Evolutionary conservation across 1,140 invertebrate genomes (phyloP).

Genomic region (Gonatopus flavifemur): DNA sequence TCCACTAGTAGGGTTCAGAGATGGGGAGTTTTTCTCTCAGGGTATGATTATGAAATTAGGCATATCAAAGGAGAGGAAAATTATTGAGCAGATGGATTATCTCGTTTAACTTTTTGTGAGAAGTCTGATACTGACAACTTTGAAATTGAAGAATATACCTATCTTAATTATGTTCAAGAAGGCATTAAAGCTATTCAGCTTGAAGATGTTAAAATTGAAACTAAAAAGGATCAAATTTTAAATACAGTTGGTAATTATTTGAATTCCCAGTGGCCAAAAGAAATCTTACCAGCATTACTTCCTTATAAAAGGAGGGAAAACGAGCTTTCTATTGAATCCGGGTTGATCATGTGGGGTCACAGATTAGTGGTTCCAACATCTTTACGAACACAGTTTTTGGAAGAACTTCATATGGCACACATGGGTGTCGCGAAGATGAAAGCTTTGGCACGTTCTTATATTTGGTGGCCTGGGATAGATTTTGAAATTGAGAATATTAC

Average conservation of each 20-base stretch:
- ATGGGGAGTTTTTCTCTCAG: constrained; percentile 12
- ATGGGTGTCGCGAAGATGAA: too few relatives aligned
- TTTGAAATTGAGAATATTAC: too few relatives aligned
- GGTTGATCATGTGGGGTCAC: too few relatives aligned
- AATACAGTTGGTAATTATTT: neutral
- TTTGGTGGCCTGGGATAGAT: too few relatives aligned
- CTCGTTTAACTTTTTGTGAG: constrained; percentile 16
- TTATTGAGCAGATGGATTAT: constrained; percentile 43
- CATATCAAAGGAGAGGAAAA: constrained; percentile 36
- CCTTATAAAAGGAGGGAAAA: constrained; percentile 3
- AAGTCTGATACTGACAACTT: neutral
- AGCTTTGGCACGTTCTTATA: too few relatives aligned
- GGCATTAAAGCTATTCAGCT: neutral
- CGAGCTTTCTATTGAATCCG: constrained; percentile 17
- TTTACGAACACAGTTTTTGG: neutral
- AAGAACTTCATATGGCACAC: constrained; percentile 18
- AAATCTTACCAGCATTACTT: constrained; percentile 10
- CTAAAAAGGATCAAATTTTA: neutral
- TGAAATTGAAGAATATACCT: neutral
- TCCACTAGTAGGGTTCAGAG: constrained; percentile 26
- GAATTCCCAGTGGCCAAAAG: constrained; percentile 14
- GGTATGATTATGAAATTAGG: constrained; percentile 13
- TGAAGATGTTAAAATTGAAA: neutral
- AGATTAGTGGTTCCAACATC: constrained; percentile 32
- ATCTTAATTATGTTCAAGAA: neutral